Base-by-base conservation (phyloP, 2,888 invertebrate species). In the Brachypalpus laphriformis region DNA sequence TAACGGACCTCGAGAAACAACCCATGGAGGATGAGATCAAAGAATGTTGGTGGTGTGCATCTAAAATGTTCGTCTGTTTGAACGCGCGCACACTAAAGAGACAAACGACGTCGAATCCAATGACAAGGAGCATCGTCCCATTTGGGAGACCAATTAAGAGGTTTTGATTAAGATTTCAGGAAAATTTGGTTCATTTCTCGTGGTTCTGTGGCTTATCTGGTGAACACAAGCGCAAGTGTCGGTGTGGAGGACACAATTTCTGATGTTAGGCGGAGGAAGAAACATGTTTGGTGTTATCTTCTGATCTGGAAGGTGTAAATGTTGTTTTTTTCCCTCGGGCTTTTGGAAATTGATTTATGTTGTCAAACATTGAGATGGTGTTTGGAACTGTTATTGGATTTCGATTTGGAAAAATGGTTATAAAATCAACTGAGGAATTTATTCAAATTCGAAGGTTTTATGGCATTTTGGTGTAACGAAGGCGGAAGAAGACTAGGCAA, bases 41-140 rank as follows among this genome's bases (percentile, higher is more conserved):
- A 82, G 82, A 61, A 31, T 56, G 25, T 57, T n/a, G n/a, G 9
- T 34, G 1, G 34, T 8, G 22, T 25, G 51, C 34, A 54, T n/a
- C 49, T 14, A 40, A 51, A 34, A 18, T 54, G 16, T 25, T 16
- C 56, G 42, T 56, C 47, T 6, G 8, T 14, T 22, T 20, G 20
- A 20, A 5, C 11, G 18, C 5, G n/a, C n/a, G n/a, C n/a, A n/a
- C n/a, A n/a, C n/a, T n/a, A n/a, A n/a, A 2, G 6, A 14, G 4
- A n/a, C 18, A 20, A 54, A 18, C 9, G 18, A 16, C 1, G 5
- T 28, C 9, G 42, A 22, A 61, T 49, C 66, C 11, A 66, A 9
- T 71, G 71, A 76, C 75, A 68, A 70, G 68, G 61, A 77, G 61
- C 76, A 68, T 42, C 66, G 63, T 63, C 54, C 74, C 74, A 74